phyloP scores from a whole-genome alignment of 92 coral and sea anemone species.

The Nematostella vectensis region DNA sequence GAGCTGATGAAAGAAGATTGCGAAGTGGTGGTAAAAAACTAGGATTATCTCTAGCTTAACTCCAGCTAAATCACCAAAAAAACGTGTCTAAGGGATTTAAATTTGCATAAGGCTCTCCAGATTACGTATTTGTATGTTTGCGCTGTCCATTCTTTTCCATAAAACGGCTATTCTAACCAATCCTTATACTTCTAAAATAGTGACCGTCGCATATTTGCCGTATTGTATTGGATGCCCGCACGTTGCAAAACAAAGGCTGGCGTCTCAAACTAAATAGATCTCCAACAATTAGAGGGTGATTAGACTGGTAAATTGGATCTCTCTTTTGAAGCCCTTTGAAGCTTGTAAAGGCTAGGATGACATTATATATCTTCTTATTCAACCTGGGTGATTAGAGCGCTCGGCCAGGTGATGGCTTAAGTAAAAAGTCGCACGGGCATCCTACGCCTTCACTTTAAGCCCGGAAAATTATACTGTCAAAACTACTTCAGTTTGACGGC shows the following conservation, averaged over 20 bases:
- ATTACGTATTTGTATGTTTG: slow-evolving; percentile 36
- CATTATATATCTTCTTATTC: slow-evolving; percentile 38
- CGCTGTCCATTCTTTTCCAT: slow-evolving; percentile 35
- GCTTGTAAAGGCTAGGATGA: slow-evolving; percentile 50
- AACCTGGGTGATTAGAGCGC: slow-evolving; percentile 29
- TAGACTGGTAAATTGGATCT: slow-evolving; percentile 70
- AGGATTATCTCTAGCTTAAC: too few relatives aligned
- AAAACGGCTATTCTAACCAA: slow-evolving; percentile 69
- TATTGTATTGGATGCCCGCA: slow-evolving; percentile 66
- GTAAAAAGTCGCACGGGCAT: slow-evolving; percentile 56
- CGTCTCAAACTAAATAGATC: slow-evolving; percentile 71
- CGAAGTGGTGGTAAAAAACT: too few relatives aligned
- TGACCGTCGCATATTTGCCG: slow-evolving; percentile 51
- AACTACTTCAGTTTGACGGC: background rate
- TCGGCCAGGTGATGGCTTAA: slow-evolving; percentile 54
- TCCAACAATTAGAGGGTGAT: slow-evolving; percentile 71
- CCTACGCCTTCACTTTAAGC: slow-evolving; percentile 1
- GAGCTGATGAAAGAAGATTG: too few relatives aligned
- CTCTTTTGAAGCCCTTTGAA: slow-evolving; percentile 72
- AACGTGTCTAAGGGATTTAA: slow-evolving; percentile 2
- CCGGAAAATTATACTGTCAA: slow-evolving; percentile 7
- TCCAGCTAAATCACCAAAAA: too few relatives aligned
- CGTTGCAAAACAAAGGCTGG: slow-evolving; percentile 66
- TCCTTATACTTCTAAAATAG: slow-evolving; percentile 57
- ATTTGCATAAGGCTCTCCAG: slow-evolving; percentile 33